Percentiles rank a stretch among this genome's conserved stretches.
Conservation (phyloP, 2,113 vertebrate genomes). For the Callipepla californica region DNA sequence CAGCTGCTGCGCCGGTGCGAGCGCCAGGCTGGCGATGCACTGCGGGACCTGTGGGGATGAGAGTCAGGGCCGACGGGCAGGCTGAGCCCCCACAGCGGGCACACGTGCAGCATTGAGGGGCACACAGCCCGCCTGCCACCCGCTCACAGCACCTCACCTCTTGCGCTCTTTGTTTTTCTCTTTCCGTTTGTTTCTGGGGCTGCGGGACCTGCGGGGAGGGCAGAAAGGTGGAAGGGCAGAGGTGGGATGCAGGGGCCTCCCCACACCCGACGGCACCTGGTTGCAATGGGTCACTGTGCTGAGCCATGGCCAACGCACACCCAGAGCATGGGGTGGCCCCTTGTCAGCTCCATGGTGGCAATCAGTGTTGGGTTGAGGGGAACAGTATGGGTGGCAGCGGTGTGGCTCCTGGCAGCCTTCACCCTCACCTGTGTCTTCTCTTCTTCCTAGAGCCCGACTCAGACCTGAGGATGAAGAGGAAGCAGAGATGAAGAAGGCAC, state of each 20-base stretch:
- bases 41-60: conserved; percentile 83
- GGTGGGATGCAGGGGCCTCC: accelerated
- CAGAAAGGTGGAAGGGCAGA: conserved; percentile 9
- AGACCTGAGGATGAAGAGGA: conserved; percentile 82
- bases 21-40: conserved; percentile 86
- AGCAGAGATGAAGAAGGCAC: neutral
- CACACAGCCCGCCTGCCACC: neutral
- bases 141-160: conserved; percentile 80
- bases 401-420: neutral
- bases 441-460: conserved; percentile 92
- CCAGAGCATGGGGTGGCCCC: neutral
- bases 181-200: conserved; percentile 95
- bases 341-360: neutral
- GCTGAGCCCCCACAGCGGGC: neutral
- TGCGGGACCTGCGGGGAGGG: conserved; percentile 86
- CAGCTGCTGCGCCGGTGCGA: conserved; percentile 90
- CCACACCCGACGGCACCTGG: neutral
- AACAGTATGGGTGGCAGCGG: neutral
- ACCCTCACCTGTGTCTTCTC: conserved; percentile 91
- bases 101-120: neutral
- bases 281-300: neutral
- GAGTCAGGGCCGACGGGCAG: neutral
- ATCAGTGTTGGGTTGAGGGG: neutral
- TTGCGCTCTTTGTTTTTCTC: conserved; percentile 96
- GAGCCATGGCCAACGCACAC: neutral